phyloP scores from a whole-genome alignment of 1,140 invertebrate genomes.

The Samia ricini region DNA sequence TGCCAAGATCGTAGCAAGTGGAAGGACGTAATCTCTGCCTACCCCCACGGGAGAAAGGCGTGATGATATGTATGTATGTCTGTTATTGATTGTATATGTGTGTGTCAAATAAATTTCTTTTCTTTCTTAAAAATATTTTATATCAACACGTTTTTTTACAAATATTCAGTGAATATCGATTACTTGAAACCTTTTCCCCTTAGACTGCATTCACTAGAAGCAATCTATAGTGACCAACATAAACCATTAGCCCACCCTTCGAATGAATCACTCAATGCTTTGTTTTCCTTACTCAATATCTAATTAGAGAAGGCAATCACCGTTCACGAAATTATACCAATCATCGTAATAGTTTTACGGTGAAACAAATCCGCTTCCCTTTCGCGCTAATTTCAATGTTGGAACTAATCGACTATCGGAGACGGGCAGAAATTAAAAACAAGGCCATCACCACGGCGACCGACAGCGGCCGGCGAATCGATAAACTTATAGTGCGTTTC shows the following conservation, averaged over 20 bases:
- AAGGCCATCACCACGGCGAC: conserved; percentile 24
- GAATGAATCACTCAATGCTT: neutral
- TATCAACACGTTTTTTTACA: too few relatives aligned
- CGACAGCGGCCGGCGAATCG: conserved; percentile 16
- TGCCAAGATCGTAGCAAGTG: too few relatives aligned
- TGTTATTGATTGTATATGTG: too few relatives aligned
- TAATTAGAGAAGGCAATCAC: conserved; percentile 17
- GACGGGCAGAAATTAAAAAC: conserved; percentile 22
- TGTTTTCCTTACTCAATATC: neutral
- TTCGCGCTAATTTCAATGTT: conserved; percentile 31
- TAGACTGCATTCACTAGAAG: too few relatives aligned
- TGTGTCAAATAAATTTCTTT: too few relatives aligned
- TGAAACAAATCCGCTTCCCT: conserved; percentile 8
- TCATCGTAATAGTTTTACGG: conserved; percentile 18
- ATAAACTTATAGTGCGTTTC: conserved; percentile 22
- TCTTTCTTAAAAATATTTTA: too few relatives aligned
- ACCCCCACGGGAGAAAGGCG: too few relatives aligned
- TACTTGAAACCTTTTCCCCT: neutral
- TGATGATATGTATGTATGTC: too few relatives aligned
- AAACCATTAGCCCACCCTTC: neutral
- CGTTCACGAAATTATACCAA: conserved; percentile 18
- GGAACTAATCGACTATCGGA: conserved; percentile 22
- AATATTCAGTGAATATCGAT: too few relatives aligned
- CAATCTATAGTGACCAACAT: neutral
- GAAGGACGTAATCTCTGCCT: too few relatives aligned